These are phyloP conservation scores for Lophura nycthemera DNA, from an alignment of 2,113 vertebrate species.

Conservation along the genomic window DNA sequence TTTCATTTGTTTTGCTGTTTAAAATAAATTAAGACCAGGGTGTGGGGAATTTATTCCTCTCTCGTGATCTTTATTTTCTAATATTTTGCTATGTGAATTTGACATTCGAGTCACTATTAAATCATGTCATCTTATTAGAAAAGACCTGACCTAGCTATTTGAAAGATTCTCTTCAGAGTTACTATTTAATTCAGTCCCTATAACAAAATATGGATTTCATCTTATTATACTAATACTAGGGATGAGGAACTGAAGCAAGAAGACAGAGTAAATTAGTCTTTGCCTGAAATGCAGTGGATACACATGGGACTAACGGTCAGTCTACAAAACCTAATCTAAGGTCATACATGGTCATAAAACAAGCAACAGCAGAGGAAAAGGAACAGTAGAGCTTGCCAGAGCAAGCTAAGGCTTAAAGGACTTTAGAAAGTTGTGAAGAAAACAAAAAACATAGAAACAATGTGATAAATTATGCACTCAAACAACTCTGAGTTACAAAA, in stretches of 20 bases:
- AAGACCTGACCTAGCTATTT: not conserved
- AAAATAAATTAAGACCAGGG: conserved; percentile 41
- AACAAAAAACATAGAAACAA: not conserved
- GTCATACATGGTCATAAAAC: not conserved
- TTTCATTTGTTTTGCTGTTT: conserved; percentile 60
- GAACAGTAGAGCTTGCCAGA: too few relatives aligned
- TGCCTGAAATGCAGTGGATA: not conserved
- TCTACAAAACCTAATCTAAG: not conserved
- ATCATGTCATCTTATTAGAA: not conserved
- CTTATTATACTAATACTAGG: not conserved
- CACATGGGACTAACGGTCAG: not conserved
- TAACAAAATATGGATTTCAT: not conserved
- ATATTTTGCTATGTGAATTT: not conserved
- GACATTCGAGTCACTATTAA: not conserved
- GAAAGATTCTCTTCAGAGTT: not conserved
- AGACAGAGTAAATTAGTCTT: not conserved
- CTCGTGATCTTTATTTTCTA: not conserved
- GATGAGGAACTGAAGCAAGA: not conserved
- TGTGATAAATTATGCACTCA: not conserved
- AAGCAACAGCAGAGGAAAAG: not conserved
- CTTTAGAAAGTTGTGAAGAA: not conserved
- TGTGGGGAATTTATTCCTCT: not conserved
- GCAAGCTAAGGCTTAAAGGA: not conserved
- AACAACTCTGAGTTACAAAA: not conserved
- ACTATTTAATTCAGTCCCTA: not conserved